phyloP scores from a whole-genome alignment of 2,888 invertebrate genomes.

The Bursaphelenchus okinawaensis region DNA sequence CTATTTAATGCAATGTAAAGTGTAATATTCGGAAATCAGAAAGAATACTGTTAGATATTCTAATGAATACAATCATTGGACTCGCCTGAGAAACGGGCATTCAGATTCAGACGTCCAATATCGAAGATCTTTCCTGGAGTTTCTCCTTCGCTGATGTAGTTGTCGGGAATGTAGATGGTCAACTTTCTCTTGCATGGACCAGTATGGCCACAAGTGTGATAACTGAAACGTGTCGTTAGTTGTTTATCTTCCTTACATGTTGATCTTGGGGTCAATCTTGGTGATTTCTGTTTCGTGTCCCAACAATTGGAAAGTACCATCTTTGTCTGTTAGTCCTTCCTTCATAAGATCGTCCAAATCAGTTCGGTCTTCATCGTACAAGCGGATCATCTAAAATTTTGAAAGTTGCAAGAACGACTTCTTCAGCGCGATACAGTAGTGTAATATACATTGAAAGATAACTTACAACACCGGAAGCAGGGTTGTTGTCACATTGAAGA shows the following conservation, averaged over 20 bases:
- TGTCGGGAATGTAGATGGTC: conserved; percentile 36
- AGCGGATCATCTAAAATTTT: not conserved
- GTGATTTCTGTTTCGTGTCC: conserved; percentile 31
- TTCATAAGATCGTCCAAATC: conserved; percentile 45
- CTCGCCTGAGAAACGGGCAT: conserved; percentile 40
- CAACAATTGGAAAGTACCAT: conserved; percentile 37
- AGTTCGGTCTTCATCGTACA: conserved; percentile 23
- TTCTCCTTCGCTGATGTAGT: conserved; percentile 32
- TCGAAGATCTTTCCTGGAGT: conserved; percentile 38
- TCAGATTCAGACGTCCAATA: conserved; percentile 39
- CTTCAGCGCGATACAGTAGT: no score
- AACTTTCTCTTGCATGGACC: conserved; percentile 34
- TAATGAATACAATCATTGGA: conserved; percentile 41
- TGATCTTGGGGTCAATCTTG: conserved; percentile 16
- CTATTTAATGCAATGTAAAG: no score
- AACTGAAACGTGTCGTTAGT: not conserved
- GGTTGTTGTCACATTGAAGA: not conserved
- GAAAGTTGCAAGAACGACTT: no score
- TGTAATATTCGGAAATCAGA: no score
- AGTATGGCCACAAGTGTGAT: conserved; percentile 1
- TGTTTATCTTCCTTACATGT: not conserved
- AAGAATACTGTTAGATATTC: not conserved
- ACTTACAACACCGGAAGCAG: not conserved
- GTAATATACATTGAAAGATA: not conserved
- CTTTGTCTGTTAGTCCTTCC: conserved; percentile 36